These are phyloP conservation scores for Eulacestoma nigropectus DNA, from an alignment of 2,113 vertebrate genomes.

Conservation along the genomic window DNA sequence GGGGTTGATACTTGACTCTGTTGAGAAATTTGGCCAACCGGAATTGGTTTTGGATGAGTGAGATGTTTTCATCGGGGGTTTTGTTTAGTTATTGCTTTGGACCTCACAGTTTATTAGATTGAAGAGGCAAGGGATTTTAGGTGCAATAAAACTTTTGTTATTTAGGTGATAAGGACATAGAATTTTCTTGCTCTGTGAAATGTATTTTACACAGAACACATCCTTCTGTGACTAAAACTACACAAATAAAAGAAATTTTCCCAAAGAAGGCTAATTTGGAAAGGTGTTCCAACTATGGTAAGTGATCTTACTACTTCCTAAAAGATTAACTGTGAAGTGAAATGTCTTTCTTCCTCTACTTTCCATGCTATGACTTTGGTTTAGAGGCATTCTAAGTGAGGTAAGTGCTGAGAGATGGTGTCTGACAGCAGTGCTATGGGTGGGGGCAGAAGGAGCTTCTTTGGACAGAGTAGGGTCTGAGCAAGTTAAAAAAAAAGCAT, in stretches of 20 bases:
- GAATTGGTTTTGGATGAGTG: background rate
- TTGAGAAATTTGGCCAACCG: background rate
- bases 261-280: background rate
- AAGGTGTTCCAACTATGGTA: background rate
- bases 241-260: background rate
- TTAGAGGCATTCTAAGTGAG: background rate
- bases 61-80: background rate
- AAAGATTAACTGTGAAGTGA: background rate
- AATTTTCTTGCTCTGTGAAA: background rate
- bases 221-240: background rate
- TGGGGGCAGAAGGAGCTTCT: background rate
- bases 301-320: background rate
- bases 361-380: background rate
- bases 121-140: background rate
- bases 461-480: background rate
- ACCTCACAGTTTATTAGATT: background rate
- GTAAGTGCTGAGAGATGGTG: slow-evolving; percentile 19
- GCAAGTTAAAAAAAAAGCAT: background rate
- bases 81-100: background rate
- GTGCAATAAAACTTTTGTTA: background rate
- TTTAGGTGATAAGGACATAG: background rate
- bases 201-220: background rate
- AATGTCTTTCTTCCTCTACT: background rate
- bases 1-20: background rate
- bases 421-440: background rate